Evolutionary conservation across 2,797 vertebrate genomes (phyloP).

Genomic region (Okamejei kenojei): DNA sequence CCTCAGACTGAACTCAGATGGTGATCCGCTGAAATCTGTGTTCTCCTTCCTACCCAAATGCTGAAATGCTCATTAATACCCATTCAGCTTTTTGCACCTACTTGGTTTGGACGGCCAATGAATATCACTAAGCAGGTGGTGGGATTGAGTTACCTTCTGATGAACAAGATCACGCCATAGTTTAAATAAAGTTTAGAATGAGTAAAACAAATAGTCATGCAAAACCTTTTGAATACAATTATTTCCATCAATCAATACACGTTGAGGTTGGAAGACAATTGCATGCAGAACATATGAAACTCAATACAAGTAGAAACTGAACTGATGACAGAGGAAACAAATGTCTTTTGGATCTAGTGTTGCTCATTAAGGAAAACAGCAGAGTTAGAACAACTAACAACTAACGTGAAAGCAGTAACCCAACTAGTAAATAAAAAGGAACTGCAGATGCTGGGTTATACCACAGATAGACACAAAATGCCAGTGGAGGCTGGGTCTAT

Average conservation of each 20-base stretch:
- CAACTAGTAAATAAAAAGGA: no score
- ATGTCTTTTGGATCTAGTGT: no score
- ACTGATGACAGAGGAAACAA: not conserved
- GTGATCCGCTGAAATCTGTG: not conserved
- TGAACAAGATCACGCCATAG: not conserved
- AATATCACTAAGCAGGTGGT: not conserved
- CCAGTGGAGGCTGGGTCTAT: no score
- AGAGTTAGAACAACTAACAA: no score
- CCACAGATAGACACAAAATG: no score
- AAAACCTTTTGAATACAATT: not conserved
- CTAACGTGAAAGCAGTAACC: no score
- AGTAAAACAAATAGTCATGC: not conserved
- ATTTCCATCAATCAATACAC: not conserved
- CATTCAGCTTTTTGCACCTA: no score
- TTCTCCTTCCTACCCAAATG: not conserved
- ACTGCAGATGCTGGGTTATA: no score
- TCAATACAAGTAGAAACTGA: not conserved
- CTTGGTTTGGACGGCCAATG: not conserved
- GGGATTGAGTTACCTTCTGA: no score
- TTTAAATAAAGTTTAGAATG: not conserved
- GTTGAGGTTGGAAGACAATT: not conserved
- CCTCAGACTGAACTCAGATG: not conserved
- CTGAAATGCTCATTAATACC: no score
- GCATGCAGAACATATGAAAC: not conserved
- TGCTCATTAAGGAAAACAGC: no score